phyloP scores from a whole-genome alignment of 2,113 vertebrate genomes.

The Morone saxatilis region DNA sequence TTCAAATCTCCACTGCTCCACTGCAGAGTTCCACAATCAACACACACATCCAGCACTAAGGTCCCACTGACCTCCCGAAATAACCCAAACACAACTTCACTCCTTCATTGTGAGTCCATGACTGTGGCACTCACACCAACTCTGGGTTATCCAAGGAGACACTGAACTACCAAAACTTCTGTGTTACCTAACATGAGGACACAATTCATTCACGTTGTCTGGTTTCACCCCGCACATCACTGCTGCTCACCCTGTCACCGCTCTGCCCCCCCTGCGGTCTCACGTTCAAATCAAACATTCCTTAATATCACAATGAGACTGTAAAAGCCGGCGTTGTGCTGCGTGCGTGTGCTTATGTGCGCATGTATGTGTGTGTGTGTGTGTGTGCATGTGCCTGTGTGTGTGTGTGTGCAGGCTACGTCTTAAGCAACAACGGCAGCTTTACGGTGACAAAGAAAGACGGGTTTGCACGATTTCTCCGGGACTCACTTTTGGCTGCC shows the following conservation, averaged over 20 bases:
- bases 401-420: slow-evolving; percentile 10
- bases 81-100: slow-evolving; percentile 23
- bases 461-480: slow-evolving; percentile 37
- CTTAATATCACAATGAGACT: slow-evolving; percentile 16
- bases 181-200: neutral
- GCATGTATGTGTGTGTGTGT: neutral
- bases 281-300: slow-evolving; percentile 28
- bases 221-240: neutral
- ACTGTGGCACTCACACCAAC: neutral
- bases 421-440: slow-evolving; percentile 57
- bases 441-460: slow-evolving; percentile 71
- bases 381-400: neutral
- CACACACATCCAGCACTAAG: neutral
- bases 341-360: neutral
- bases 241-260: slow-evolving; percentile 2
- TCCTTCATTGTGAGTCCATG: neutral
- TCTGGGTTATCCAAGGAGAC: neutral
- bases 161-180: slow-evolving; percentile 25
- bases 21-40: neutral
- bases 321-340: slow-evolving; percentile 28
- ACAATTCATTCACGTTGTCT: neutral
- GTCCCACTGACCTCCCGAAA: neutral
- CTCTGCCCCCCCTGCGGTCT: slow-evolving; percentile 14
- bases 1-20: neutral
- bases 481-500: slow-evolving; percentile 24